Evolutionary conservation across 1,140 invertebrate genomes (phyloP), one percentile per base, ranked within the genome.

Genomic region (Nasonia longicornis): DNA sequence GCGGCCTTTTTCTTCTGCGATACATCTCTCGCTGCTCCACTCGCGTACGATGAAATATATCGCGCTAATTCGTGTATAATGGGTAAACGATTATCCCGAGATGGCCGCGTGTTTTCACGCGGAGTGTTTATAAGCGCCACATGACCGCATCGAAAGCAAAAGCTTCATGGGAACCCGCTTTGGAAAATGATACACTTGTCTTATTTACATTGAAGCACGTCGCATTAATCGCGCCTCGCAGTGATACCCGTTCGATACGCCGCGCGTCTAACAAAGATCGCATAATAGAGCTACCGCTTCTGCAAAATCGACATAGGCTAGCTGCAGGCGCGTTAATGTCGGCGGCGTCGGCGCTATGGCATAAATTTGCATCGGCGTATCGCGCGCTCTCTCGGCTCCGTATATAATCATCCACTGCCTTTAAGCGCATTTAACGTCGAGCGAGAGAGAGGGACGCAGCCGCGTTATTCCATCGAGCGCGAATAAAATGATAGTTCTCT

Each of bases 311-410:
- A 74, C 72, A 35, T 3, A 35, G 31, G 31, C 31, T 26, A 26
- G 26, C 26, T 35, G 31, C 31, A 52, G 22, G 8, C 72, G 7
- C 6, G 72, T 29, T 74, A 74, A 74, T 74, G 22, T 14, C 31
- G 11, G 8, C 52, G 48, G 0, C 6, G 4, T 16, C 3, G 20
- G 20, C 0, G 35, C n/a, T 38, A 3, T 38, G 3, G 73, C 58
- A 76, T 35, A 76, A 76, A 76, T 76, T 76, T 64, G 29, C 45
- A 64, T 72, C 22, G 63, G 20, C 63, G 63, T 64, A 16, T 22
- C 7, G 2, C n/a, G 4, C 63, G 3, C 7, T 66, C 63, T 6
- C 63, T 22, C 63, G 22, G 63, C 63, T n/a, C 63, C 4, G 31
- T 45, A 12, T 29, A 31, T 74, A 74, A 74, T 74, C 72, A 74